Evolutionary conservation across 2,113 vertebrate genomes (phyloP), one percentile per base, ranked within the genome.

Genomic region (Rattus rattus): DNA sequence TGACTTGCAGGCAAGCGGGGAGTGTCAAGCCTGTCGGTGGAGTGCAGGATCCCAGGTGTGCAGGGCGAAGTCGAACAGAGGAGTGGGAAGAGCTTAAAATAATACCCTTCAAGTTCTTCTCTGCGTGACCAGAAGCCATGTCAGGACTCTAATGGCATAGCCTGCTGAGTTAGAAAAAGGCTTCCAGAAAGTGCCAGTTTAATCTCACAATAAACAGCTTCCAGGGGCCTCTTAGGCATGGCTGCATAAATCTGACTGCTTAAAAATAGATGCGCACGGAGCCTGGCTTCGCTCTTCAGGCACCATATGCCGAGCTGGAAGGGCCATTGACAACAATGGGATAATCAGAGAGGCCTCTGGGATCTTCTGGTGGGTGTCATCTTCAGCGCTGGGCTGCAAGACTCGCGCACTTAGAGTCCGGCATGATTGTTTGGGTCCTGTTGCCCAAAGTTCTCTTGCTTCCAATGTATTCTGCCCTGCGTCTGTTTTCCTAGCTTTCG

Each of bases 131-230:
- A 87, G 79, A 91, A 89, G 92, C 77, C 88, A 52, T 56, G 91
- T 90, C 96, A 95, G 92, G 65, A 76, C 91, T 97, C 94, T 97
- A 89, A 97, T 87, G 93, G 97, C 92, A 49, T 49, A 39, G 70
- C 95, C 81, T 92, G 92, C 97, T 94, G 96, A n/a, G 95, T 89
- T 70, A 87, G 95, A 96, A 92, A 96, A 96, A 94, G 89, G 91
- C 49, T 97, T 95, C 95, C 63, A 83, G 86, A 92, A 97, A 96
- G 77, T 90, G 86, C 77, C 73, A 73, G 91, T 94, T 92, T 94
- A 80, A 94, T 96, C 91, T 94, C 76, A 91, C 96, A 95, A 83
- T 70, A 94, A 96, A 92, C 88, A 90, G 81, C 73, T 92, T 95
- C 96, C 54, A 59, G 33, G 95, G 76, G 92, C 67, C 86, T 86